phyloP scores from a whole-genome alignment of 35 echinoderm and acorn worm genomes.

The Heliocidaris tuberculata region DNA sequence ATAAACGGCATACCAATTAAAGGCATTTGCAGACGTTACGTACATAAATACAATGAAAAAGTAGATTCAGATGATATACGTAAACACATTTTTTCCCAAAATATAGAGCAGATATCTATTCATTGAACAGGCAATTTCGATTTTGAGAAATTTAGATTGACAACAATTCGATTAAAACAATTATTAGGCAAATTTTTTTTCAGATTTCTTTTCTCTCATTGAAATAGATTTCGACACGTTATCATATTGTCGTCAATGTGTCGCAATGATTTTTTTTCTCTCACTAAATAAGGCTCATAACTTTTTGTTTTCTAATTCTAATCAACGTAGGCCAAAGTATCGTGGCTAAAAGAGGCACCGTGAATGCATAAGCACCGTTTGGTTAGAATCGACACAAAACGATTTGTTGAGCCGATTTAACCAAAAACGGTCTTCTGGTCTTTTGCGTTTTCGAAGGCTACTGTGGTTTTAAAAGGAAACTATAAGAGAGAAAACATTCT shows the following conservation, averaged over 20 bases:
- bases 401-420: neutral
- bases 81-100: neutral
- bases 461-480: conserved; percentile 22
- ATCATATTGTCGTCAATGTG: neutral
- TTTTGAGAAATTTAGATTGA: neutral
- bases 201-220: neutral
- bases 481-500: neutral
- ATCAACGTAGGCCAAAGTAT: conserved; percentile 27
- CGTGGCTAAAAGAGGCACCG: conserved; percentile 51
- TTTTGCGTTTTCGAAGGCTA: conserved; percentile 1
- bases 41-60: neutral
- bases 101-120: neutral
- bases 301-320: neutral
- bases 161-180: neutral
- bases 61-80: neutral
- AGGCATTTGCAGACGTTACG: neutral
- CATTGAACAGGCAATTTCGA: neutral
- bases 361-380: conserved; percentile 33
- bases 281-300: conserved; percentile 29
- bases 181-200: neutral
- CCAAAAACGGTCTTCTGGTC: conserved; percentile 1
- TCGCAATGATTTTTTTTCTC: neutral
- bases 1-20: too few species aligned
- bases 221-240: neutral
- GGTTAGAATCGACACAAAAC: conserved; percentile 6